These are phyloP conservation scores for Argyresthia goedartella DNA, from an alignment of 2,888 invertebrate species.

Conservation along the genomic window DNA sequence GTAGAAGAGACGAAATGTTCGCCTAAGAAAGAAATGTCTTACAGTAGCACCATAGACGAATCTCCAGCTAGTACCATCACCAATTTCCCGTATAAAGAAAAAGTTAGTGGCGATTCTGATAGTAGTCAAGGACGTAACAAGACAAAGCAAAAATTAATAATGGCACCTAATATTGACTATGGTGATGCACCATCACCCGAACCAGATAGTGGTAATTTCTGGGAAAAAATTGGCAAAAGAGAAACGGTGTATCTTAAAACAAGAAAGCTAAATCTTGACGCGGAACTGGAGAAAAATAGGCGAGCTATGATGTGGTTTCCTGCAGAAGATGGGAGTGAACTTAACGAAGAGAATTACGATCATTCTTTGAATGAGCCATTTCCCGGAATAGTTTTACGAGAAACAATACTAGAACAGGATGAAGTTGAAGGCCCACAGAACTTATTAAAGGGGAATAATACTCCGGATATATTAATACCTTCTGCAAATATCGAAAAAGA, in stretches of 20 bases:
- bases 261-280: constrained; percentile 62
- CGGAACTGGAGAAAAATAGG: constrained; percentile 43
- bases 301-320: constrained; percentile 50
- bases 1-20: constrained; percentile 66
- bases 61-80: constrained; percentile 8
- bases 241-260: constrained; percentile 74
- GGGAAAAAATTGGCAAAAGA: constrained; percentile 74
- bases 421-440: background rate
- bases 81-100: too few relatives aligned
- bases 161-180: constrained; percentile 15
- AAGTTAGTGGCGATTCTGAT: too few relatives aligned
- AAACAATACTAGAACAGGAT: background rate
- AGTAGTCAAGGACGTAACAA: background rate
- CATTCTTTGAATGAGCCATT: too few relatives aligned
- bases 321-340: constrained; percentile 23
- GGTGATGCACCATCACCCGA: constrained; percentile 37
- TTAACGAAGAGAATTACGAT: too few relatives aligned
- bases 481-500: too few relatives aligned
- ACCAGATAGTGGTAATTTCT: constrained; percentile 70
- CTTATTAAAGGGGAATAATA: too few relatives aligned
- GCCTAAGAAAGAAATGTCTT: constrained; percentile 49
- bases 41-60: constrained; percentile 38
- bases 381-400: background rate
- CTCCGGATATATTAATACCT: too few relatives aligned
- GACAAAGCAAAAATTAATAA: background rate